phyloP scores from a whole-genome alignment of 2,888 invertebrate species.

The Syrista parreyssii region DNA sequence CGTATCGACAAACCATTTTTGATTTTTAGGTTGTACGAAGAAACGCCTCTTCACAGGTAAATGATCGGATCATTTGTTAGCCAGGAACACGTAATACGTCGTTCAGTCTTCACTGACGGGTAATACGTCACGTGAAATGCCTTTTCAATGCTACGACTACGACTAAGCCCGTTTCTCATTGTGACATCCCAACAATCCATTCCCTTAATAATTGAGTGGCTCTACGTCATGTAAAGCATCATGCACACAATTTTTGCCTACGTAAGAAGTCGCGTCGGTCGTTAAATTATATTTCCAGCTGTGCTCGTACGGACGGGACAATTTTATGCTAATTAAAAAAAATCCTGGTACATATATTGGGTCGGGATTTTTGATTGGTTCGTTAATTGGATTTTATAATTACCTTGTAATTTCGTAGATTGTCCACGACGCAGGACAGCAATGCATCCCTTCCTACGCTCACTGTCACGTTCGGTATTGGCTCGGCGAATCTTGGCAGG shows the following conservation, averaged over 20 bases:
- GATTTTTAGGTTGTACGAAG: not conserved
- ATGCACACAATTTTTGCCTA: not conserved
- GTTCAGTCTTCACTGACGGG: not conserved
- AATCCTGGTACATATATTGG: not conserved
- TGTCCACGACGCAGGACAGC: constrained; percentile 89
- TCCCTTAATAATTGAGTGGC: not conserved
- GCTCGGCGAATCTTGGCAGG: constrained; percentile 87
- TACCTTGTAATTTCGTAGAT: constrained; percentile 88
- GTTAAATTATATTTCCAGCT: not conserved
- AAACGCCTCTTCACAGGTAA: not conserved
- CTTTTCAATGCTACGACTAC: not conserved
- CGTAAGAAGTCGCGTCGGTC: too few species aligned
- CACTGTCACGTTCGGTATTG: constrained; percentile 90
- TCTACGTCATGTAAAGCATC: not conserved
- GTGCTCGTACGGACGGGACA: not conserved
- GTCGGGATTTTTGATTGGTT: not conserved
- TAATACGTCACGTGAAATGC: not conserved
- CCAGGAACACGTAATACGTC: not conserved
- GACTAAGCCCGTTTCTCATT: not conserved
- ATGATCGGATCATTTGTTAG: not conserved
- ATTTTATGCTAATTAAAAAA: not conserved
- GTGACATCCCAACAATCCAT: not conserved
- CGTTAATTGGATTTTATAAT: constrained; percentile 29
- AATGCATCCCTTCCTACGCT: constrained; percentile 88
- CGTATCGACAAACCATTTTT: not conserved